Conservation (phyloP, 2,113 vertebrate genomes). For the Typhlomys cinereus region DNA sequence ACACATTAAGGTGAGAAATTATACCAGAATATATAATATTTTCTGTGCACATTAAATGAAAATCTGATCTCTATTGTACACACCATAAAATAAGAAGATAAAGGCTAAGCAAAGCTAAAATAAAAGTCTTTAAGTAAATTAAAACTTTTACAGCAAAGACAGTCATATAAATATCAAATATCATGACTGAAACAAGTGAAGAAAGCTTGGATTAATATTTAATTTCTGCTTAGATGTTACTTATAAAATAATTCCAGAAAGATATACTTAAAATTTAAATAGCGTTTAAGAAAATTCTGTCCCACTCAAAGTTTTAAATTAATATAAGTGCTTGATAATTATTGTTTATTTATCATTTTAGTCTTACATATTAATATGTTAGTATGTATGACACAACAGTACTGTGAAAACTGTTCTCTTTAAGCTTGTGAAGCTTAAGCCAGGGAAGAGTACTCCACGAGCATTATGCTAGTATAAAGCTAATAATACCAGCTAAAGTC, state of each 20-base stretch:
- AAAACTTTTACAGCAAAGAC: background rate
- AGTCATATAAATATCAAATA: background rate
- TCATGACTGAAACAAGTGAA: background rate
- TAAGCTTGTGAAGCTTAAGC: background rate
- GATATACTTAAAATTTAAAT: background rate
- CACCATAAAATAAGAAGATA: background rate
- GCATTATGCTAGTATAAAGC: background rate
- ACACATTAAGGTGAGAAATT: constrained; percentile 40
- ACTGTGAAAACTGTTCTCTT: background rate
- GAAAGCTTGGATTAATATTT: background rate
- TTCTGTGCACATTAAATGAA: background rate
- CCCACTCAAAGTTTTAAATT: background rate
- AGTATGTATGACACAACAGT: background rate
- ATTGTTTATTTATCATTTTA: background rate
- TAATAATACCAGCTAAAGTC: background rate
- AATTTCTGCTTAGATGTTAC: background rate
- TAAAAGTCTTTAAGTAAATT: background rate
- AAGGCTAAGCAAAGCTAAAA: background rate
- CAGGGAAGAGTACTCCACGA: background rate
- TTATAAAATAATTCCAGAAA: background rate
- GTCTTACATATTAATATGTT: background rate
- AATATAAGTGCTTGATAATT: background rate
- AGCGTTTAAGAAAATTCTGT: background rate
- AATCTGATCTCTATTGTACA: background rate
- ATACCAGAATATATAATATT: constrained; percentile 8